Percentiles rank a stretch among this genome's conserved stretches.
Evolutionary conservation across 2,888 invertebrate genomes (phyloP).

Genomic region (Idaea biselata): DNA sequence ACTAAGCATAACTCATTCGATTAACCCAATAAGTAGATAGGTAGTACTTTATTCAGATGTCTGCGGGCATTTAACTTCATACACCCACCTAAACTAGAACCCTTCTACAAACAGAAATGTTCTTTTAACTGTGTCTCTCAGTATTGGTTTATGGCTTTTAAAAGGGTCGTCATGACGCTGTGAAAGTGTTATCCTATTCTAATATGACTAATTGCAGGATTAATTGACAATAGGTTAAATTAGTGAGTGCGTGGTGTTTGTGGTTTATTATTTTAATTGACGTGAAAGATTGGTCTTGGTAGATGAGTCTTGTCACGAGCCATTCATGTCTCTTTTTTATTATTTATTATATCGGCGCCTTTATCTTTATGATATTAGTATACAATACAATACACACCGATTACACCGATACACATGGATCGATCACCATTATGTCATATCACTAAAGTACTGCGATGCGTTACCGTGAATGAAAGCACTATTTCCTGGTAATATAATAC

Average conservation of each 20-base stretch:
- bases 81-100: conserved; percentile 9
- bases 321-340: too few relatives aligned
- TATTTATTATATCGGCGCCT: too few relatives aligned
- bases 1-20: conserved; percentile 78
- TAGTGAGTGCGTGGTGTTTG: conserved; percentile 27
- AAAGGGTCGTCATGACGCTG: conserved; percentile 51
- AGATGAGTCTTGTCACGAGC: neutral
- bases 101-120: neutral
- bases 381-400: too few relatives aligned
- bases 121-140: neutral
- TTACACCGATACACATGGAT: too few relatives aligned
- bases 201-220: conserved; percentile 69
- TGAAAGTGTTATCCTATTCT: conserved; percentile 69
- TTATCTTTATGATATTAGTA: too few relatives aligned
- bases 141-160: conserved; percentile 40
- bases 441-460: too few relatives aligned
- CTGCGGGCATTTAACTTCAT: conserved; percentile 62
- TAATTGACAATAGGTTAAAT: conserved; percentile 48
- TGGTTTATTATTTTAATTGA: conserved; percentile 25
- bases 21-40: conserved; percentile 43
- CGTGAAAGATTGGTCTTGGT: neutral
- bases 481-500: too few relatives aligned
- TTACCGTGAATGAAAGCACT: too few relatives aligned
- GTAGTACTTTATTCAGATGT: conserved; percentile 36
- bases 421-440: too few relatives aligned